Base-by-base conservation (phyloP, 1,140 invertebrate species). In the Stegodyphus mimosarum region DNA sequence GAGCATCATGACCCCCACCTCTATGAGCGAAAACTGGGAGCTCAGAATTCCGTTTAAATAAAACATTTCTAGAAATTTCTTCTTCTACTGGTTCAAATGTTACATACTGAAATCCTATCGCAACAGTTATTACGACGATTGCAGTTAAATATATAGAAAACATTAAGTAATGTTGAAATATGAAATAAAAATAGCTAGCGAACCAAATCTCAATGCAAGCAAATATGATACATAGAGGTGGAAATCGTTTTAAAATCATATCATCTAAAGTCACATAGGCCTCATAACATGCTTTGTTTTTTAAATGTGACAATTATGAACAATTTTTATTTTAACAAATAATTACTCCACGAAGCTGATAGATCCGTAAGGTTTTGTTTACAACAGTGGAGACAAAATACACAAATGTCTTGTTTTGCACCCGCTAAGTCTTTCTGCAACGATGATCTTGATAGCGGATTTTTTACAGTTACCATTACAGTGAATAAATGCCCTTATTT, bases 1-100 rank as follows among this genome's bases (percentile, higher is more conserved):
- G 87, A 6, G 87, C 87, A 78, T 87, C 87, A 51, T 87, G 86
- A 50, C 53, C 80, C 10, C 70, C 87, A 51, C 78, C 87, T 52
- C 87, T 66, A 64, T 87, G 87, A 52, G 85, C 87, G 48, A 73
- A 87, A 2, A 87, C 33, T 6, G 79, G 72, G 52, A 55, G 64
- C 52, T 81, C 63, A 7, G 66, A 60, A 77, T 81, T 77, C 11
- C 53, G 78, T 64, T 81, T 76, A 63, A 70, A 81, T 49, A 87
- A 66, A 63, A 87, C 78, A 15, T 50, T 49, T 53, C 9, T 51
- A 5, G 78, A 9, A 7, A 64, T 48, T n/a, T 71, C 50, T 18
- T 87, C 74, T 0, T 75, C 52, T 9, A 87, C 53, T 11, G 71
- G 86, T 17, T 78, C 75, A 77, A 87, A 83, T 1, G 66, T 66